Evolutionary conservation across 2,888 invertebrate species (phyloP).

Genomic region (Elmis aenea): DNA sequence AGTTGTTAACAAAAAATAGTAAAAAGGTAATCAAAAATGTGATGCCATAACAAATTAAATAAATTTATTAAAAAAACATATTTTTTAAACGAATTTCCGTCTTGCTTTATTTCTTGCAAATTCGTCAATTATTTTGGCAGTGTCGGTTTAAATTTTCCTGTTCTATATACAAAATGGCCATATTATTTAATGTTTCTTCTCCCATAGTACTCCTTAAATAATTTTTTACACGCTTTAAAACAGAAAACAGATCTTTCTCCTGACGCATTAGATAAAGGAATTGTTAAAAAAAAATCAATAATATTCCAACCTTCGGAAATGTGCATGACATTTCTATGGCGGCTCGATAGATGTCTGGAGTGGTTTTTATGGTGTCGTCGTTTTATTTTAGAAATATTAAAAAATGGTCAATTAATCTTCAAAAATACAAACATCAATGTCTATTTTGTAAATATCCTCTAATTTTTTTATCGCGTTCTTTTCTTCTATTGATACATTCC

Average conservation of each 20-base stretch:
- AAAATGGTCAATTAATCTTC: conserved; percentile 2
- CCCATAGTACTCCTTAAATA: conserved; percentile 2
- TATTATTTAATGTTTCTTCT: conserved; percentile 2
- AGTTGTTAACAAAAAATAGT: no score
- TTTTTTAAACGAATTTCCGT: background rate
- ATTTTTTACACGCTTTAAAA: conserved; percentile 1
- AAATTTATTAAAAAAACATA: background rate
- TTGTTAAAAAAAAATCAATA: conserved; percentile 1
- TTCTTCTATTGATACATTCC: conserved; percentile 2
- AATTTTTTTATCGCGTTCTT: conserved; percentile 1
- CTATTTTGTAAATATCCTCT: conserved; percentile 1
- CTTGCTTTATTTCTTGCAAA: conserved; percentile 4
- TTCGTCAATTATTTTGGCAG: conserved; percentile 1
- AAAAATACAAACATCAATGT: no score
- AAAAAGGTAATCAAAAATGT: no score
- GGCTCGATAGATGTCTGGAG: background rate
- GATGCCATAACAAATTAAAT: background rate
- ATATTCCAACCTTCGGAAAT: conserved; percentile 2
- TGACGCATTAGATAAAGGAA: background rate
- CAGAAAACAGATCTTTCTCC: conserved; percentile 3
- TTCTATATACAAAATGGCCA: conserved; percentile 3
- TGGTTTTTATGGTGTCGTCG: conserved; percentile 2
- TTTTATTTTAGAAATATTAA: background rate
- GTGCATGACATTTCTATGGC: conserved; percentile 2
- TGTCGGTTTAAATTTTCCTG: background rate